phyloP scores from a whole-genome alignment of 2,888 invertebrate genomes.

The Ennomos quercinarius region DNA sequence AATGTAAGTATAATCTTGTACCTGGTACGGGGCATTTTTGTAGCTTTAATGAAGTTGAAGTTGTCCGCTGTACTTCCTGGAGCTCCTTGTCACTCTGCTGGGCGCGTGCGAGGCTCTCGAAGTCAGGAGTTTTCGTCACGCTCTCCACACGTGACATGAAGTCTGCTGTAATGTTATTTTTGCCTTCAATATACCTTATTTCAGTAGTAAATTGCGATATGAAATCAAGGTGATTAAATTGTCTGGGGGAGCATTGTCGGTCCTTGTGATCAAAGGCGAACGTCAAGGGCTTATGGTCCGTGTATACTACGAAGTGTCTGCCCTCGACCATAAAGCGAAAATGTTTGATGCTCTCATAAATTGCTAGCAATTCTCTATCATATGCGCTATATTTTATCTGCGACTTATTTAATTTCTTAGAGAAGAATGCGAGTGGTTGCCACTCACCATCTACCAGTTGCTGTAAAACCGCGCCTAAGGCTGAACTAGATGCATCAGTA shows the following conservation, averaged over 20 bases:
- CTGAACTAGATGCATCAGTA: too few species aligned
- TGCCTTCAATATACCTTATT: constrained; percentile 25
- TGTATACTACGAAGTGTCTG: constrained; percentile 32
- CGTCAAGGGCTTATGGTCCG: constrained; percentile 29
- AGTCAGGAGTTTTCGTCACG: constrained; percentile 12
- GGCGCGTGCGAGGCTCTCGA: constrained; percentile 9
- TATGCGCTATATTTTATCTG: constrained; percentile 49
- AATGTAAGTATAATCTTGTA: constrained; percentile 33
- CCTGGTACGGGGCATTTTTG: constrained; percentile 2
- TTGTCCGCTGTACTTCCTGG: constrained; percentile 6
- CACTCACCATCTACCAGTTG: background rate
- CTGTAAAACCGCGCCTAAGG: too few species aligned
- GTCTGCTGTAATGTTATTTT: constrained; percentile 25
- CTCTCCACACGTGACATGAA: constrained; percentile 39
- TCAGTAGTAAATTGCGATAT: constrained; percentile 32
- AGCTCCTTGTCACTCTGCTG: constrained; percentile 20
- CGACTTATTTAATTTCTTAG: background rate
- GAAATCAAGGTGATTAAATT: constrained; percentile 35
- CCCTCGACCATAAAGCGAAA: constrained; percentile 32
- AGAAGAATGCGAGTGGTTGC: constrained; percentile 12
- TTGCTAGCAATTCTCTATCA: constrained; percentile 56
- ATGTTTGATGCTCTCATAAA: constrained; percentile 41
- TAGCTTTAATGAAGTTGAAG: constrained; percentile 16
- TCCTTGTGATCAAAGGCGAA: constrained; percentile 28
- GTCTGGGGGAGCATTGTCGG: constrained; percentile 30